Evolutionary conservation across 1,140 invertebrate species (phyloP), one percentile per base, ranked within the genome.

Genomic region (Lasioglossum albipes): DNA sequence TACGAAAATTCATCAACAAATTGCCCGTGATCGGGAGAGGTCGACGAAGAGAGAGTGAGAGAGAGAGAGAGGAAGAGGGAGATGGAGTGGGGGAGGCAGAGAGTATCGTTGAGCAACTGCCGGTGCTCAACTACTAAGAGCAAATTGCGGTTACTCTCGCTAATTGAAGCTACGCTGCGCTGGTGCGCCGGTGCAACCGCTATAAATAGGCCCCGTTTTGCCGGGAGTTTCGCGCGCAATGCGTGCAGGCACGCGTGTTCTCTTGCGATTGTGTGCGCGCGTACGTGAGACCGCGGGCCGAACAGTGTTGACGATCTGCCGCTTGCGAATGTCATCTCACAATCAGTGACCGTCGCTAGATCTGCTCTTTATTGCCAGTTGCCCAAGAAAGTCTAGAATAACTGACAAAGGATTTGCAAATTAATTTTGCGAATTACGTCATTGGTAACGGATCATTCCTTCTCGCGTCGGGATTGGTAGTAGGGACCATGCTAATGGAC

Each of bases 191-290:
- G 41, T 73, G 70, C 54, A 45, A 49, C 70, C 59, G 79, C 80
- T 88, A 87, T 88, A 88, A 87, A 88, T 87, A 88, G 86, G 77
- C 62, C 79, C 52, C 76, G 68, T 80, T 85, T 83, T 74, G 64
- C 83, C 79, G 67, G 18, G 66, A 79, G 75, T 83, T 82, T 79
- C 77, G 83, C 86, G 52, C 66, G 80, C 84, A 75, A 82, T 75
- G 85, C 75, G 82, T 74, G 61, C 65, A 84, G 76, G 64, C 79
- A 82, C 85, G 82, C 79, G 72, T 74, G 83, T 72, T 36, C 41
- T 16, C 52, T 54, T 18, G 57, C 5, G 6, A 1, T 7, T 64
- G 73, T 41, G 64, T 49, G 36, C 42, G 18, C 79, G 73, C 18
- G 57, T n/a, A 22, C 70, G 18, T 36, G 73, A 54, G 52, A 16